Evolutionary conservation across 2,797 vertebrate genomes (phyloP), one percentile per base, ranked within the genome.

Genomic region (Sparus aurata): DNA sequence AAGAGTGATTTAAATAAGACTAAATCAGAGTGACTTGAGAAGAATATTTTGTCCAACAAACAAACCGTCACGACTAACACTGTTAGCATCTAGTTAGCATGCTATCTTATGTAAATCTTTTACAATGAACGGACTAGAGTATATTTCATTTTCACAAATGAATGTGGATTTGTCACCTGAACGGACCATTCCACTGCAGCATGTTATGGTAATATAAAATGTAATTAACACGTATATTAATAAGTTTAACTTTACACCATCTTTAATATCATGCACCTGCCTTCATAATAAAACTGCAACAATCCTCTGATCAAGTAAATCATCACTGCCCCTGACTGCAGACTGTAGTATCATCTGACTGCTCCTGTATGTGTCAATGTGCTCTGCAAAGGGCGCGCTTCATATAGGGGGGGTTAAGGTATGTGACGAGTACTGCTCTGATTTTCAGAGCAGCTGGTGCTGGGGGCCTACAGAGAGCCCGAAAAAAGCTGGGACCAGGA

Each of bases 401-500:
- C 54, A 67, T 79, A 52, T 62, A 60, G 7, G 15, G 1, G n/a
- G 12, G 49, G 43, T n/a, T 38, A 6, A 72, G 88, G 89, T 88
- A 84, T 93, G 92, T 95, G 87, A 96, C 94, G 92, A 89, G 80
- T 66, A 27, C 16, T 89, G 85, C 83, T 94, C 71, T 95, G 92
- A 87, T 79, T 95, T 96, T 93, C 94, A 99, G 98, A 99, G 89
- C 98, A 99, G 97, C 96, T 99, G 34, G 96, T 98, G 93, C 94
- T 99, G 73, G 98, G 98, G 47, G 96, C 97, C n/a, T 96, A 95
- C 80, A 95, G 95, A 86, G 97, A 98, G 85, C 96, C 96, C 1
- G 90, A 92, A 45, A 95, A 95, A 75, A 94, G 88, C 93, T 99
- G 98, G 98, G 98, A 99, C 8, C 94, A 95, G 67, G 98, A 99